A percentile compares a stretch with the other conserved stretches of the same genome.
phyloP scores from a whole-genome alignment of 2,113 vertebrate species.

The Numenius arquata region DNA sequence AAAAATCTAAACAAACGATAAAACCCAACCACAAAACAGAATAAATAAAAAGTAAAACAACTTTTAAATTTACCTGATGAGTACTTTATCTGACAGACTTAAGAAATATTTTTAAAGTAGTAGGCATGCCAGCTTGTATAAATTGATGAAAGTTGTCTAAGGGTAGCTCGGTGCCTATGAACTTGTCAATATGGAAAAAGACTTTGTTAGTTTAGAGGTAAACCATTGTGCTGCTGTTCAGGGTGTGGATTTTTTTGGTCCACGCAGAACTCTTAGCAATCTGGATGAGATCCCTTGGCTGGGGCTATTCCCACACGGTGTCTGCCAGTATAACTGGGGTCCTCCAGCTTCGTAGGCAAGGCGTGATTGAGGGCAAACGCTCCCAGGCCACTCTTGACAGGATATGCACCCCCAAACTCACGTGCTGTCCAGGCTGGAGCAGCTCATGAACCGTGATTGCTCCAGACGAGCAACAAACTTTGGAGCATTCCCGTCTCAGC shows the following conservation, averaged over 20 bases:
- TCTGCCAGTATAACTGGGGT: neutral
- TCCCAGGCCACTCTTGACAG: neutral
- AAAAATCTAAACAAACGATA: neutral
- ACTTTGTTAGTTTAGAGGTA: neutral
- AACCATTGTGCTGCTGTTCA: neutral
- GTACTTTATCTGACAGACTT: neutral
- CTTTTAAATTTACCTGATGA: neutral
- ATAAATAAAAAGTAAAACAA: no score
- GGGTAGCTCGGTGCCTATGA: neutral
- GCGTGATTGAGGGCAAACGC: neutral
- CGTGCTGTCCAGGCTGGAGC: neutral
- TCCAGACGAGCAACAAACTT: neutral
- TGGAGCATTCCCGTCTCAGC: rapidly evolving
- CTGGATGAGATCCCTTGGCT: neutral
- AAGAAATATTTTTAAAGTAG: neutral
- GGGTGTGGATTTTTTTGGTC: neutral
- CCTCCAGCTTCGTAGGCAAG: neutral
- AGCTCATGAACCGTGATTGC: neutral
- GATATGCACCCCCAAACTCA: rapidly evolving
- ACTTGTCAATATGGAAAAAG: neutral
- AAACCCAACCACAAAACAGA: neutral
- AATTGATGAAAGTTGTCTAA: neutral
- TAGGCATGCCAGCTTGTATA: neutral
- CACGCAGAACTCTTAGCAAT: rapidly evolving
- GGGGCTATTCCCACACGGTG: rapidly evolving